Evolutionary conservation across 2,797 vertebrate genomes (phyloP).

Genomic region (Poeciliopsis presidionis): DNA sequence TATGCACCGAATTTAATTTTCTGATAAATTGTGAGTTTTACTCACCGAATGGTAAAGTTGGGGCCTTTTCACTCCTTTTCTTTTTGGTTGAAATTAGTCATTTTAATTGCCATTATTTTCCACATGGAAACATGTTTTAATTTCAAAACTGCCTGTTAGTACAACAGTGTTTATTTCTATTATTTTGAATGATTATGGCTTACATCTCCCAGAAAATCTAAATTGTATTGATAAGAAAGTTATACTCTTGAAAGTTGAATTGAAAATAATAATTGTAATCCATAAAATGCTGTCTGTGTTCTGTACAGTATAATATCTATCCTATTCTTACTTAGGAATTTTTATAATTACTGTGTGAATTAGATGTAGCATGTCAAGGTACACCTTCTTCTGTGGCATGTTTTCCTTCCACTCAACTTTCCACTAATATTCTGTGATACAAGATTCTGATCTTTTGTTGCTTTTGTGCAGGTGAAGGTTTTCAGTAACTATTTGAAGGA

Average conservation of each 20-base stretch:
- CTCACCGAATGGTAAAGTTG: background rate
- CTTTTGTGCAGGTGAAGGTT: background rate
- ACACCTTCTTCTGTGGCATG: background rate
- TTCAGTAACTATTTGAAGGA: background rate
- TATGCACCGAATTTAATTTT: conserved; percentile 16
- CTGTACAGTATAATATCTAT: background rate
- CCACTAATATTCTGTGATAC: background rate
- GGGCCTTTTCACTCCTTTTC: background rate
- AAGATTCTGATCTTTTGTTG: background rate
- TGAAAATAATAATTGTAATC: background rate
- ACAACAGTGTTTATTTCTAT: background rate
- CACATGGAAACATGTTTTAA: background rate
- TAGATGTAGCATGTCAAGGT: background rate
- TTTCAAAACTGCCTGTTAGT: background rate
- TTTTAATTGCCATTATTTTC: background rate
- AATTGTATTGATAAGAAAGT: background rate
- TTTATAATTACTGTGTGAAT: background rate
- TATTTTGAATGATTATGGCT: background rate
- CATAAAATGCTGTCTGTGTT: background rate
- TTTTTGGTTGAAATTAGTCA: background rate
- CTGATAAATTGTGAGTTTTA: background rate
- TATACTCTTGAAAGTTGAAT: background rate
- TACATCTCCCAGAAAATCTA: background rate
- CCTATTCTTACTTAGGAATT: background rate
- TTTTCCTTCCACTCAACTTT: conserved; percentile 5